Base-by-base conservation (phyloP, 2,888 invertebrate genomes). In the Ophion ellenae region DNA sequence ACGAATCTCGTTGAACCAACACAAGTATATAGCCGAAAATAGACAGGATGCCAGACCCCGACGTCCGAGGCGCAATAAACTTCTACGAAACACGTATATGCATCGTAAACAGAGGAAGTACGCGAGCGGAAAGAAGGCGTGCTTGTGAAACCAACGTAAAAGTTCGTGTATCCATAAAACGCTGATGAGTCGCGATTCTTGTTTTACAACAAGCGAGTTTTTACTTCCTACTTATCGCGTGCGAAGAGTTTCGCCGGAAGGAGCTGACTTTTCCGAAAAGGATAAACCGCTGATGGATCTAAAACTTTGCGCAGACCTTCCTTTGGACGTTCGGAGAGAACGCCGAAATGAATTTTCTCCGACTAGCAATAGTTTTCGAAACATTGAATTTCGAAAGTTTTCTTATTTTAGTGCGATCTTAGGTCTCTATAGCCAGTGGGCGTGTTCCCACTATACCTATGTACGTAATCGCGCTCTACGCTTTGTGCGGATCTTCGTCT, bases 21-120 rank as follows among this genome's bases (percentile, higher is more conserved):
- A 17, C 24, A 63, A 24, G 63, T 63, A 80, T 77, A 83, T 76
- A 47, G 71, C 76, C 83, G 74, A 76, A 83, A 86, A 86, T 83
- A 86, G 73, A 69, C 71, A 47, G 57, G 47, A 69, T 71, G 82
- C 73, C 36, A 11, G 45, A 5, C 17, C 69, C 17, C 69, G 57
- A 17, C 40, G 76, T 71, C 47, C 63, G 28, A 76, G 47, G 66
- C 47, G 66, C 53, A 53, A 59, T 64, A 47, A 66, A 66, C 45
- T 53, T 53, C 5, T 66, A 5, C n/a, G 32, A 20, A 24, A 61
- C 36, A 67, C 40, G 53, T 53, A 14, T 17, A 5, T 17, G 53
- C 4, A 53, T 53, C 17, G 53, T 53, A 53, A 14, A 53, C 17
- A 53, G 7, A 20, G 20, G 59, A 36, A 6, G 9, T 11, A 17